Conservation (phyloP, 1,140 invertebrate genomes). For the Trichonephila clavata region DNA sequence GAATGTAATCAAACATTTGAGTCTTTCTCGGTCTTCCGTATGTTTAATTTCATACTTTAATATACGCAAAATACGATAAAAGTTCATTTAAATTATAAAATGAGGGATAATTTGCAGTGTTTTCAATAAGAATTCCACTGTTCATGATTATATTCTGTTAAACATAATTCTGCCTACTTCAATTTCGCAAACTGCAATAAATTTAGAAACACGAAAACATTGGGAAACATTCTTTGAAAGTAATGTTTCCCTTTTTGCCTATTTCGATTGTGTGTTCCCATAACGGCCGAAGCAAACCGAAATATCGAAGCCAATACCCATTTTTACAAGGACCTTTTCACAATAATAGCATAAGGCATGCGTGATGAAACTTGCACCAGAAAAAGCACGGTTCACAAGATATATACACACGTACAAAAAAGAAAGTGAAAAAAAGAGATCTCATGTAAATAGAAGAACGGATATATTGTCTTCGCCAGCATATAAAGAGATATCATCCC, state of each 20-base stretch:
- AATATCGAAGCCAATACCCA: slow-evolving; percentile 27
- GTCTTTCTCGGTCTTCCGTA: no score
- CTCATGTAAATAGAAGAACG: slow-evolving; percentile 64
- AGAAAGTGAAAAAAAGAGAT: background rate
- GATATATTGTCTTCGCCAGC: slow-evolving; percentile 59
- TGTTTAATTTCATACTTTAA: no score
- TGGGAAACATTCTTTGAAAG: background rate
- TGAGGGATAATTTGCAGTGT: no score
- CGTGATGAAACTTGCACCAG: background rate
- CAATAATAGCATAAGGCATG: background rate
- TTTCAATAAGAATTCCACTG: no score
- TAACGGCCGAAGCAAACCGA: background rate
- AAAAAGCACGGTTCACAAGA: background rate
- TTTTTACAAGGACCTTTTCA: background rate
- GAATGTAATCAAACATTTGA: no score
- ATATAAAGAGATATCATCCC: slow-evolving; percentile 61
- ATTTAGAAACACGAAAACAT: no score
- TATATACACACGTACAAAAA: background rate
- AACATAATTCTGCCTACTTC: no score
- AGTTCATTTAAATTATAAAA: no score
- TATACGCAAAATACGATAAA: no score
- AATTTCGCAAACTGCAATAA: no score
- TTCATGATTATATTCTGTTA: no score
- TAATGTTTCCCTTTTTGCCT: background rate
- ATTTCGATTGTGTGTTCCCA: background rate